phyloP scores from a whole-genome alignment of 1,140 invertebrate genomes.

The Brachionus koreanus region DNA sequence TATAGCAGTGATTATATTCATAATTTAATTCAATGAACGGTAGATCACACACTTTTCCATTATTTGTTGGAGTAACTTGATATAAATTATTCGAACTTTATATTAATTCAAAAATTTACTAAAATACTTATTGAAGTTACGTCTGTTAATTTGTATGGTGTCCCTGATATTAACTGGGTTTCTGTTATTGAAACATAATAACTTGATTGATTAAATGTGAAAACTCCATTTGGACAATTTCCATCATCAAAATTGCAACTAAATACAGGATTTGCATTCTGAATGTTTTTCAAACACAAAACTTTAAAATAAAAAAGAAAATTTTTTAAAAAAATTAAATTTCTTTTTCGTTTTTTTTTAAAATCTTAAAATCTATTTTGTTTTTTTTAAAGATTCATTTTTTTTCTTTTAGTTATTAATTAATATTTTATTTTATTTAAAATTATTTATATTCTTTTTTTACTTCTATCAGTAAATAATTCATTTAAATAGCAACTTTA shows the following conservation, averaged over 20 bases:
- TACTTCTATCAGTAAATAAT: too few species aligned
- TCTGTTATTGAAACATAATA: background rate
- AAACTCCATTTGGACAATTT: background rate
- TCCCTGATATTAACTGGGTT: background rate
- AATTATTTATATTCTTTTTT: too few species aligned
- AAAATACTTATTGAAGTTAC: constrained; percentile 6
- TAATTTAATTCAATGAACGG: background rate
- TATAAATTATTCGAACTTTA: background rate
- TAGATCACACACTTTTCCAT: background rate
- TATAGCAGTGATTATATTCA: constrained; percentile 11
- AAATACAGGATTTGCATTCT: background rate
- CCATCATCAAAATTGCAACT: background rate
- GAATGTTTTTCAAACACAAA: background rate
- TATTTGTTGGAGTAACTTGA: background rate
- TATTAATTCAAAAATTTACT: background rate
- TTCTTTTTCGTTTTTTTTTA: background rate
- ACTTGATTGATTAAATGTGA: background rate
- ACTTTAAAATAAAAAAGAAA: background rate
- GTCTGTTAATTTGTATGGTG: background rate
- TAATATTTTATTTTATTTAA: too few species aligned
- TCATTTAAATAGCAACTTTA: too few species aligned
- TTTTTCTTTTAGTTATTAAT: too few species aligned
- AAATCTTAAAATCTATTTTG: background rate
- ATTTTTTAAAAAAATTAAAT: background rate
- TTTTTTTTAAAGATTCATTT: too few species aligned